These are phyloP conservation scores for Tricholaema leucomelas DNA, from an alignment of 2,113 vertebrate genomes.

Conservation along the genomic window DNA sequence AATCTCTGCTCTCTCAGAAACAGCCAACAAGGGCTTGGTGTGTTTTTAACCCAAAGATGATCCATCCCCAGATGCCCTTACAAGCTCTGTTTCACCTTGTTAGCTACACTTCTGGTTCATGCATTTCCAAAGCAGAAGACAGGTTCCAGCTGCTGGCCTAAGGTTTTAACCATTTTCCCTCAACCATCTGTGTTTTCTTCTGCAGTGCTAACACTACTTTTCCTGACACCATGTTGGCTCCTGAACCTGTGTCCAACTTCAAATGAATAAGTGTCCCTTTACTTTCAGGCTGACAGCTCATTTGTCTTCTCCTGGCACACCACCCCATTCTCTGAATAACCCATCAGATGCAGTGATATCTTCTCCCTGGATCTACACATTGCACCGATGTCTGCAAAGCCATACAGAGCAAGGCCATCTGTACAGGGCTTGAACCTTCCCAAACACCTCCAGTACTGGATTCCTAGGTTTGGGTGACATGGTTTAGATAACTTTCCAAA, in stretches of 20 bases:
- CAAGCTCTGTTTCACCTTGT: background rate
- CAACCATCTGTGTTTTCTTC: conserved; percentile 2
- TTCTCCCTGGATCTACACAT: background rate
- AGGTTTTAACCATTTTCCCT: background rate
- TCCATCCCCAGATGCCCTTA: background rate
- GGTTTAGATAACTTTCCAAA: background rate
- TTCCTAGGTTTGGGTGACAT: background rate
- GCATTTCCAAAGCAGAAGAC: background rate
- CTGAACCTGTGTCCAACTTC: background rate
- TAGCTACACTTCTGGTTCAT: background rate
- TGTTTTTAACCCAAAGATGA: background rate
- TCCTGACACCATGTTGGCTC: background rate
- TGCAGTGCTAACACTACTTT: background rate
- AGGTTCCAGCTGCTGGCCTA: background rate
- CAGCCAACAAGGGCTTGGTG: background rate
- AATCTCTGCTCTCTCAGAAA: background rate
- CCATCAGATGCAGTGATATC: background rate
- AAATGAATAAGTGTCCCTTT: background rate
- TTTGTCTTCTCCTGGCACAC: conserved; percentile 25
- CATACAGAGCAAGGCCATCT: background rate
- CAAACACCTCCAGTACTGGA: background rate
- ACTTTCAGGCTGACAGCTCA: conserved; percentile 8
- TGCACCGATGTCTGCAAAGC: background rate
- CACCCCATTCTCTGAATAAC: background rate
- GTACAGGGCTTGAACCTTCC: background rate